Conservation (phyloP, 2,113 vertebrate species). For the Dolichallabes microphthalmus region DNA sequence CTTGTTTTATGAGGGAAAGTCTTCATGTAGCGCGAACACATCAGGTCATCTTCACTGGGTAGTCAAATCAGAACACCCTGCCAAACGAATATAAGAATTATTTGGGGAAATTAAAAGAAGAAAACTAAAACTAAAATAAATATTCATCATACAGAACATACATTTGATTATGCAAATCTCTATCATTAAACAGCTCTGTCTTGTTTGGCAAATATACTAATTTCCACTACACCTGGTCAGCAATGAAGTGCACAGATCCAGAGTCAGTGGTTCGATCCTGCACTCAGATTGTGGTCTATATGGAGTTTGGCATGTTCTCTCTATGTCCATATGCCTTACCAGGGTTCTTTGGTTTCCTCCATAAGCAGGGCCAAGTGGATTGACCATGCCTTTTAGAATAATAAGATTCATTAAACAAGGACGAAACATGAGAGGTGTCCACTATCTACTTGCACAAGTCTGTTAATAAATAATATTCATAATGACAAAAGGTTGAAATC, state of each 20-base stretch:
- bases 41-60: background rate
- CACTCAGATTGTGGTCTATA: no score
- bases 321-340: no score
- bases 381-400: background rate
- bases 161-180: background rate
- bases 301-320: background rate
- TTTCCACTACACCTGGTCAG: no score
- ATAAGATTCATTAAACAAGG: no score
- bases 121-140: background rate
- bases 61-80: background rate
- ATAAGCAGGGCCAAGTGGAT: background rate
- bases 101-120: background rate
- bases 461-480: no score
- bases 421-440: no score
- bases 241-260: no score
- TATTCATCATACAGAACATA: background rate
- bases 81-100: background rate
- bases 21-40: background rate
- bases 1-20: background rate
- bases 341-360: background rate
- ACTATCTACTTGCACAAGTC: no score
- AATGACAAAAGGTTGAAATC: no score
- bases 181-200: background rate
- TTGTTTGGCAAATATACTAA: no score
- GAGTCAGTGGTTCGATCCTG: no score